Percentiles rank a stretch among this genome's conserved stretches.
Evolutionary conservation across 2,888 invertebrate genomes (phyloP).

Genomic region (Eupelmus urozonus): DNA sequence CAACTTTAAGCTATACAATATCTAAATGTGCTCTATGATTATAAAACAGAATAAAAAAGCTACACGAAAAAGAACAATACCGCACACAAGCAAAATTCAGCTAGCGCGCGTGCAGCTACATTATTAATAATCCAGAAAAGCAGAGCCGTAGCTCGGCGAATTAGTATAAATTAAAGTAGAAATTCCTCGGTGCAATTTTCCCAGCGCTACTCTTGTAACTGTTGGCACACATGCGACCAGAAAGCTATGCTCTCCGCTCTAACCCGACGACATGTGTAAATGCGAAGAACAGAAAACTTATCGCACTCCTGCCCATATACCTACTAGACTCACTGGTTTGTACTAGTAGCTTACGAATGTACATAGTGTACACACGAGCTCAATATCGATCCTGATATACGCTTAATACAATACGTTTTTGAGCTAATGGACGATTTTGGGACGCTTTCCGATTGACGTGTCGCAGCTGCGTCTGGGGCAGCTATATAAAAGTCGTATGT

Average conservation of each 20-base stretch:
- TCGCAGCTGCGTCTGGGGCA: no score
- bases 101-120: no score
- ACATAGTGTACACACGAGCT: not conserved
- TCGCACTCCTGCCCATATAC: not conserved
- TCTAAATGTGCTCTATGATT: no score
- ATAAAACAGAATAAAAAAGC: no score
- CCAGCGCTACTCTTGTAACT: not conserved
- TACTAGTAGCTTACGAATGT: not conserved
- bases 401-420: conserved; percentile 19
- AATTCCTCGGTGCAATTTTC: not conserved
- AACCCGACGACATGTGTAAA: conserved; percentile 20
- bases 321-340: not conserved
- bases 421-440: not conserved
- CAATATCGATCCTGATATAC: conserved; percentile 25
- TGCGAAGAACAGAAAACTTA: conserved; percentile 16
- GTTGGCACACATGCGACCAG: not conserved
- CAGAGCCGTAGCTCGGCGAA: no score
- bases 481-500: no score
- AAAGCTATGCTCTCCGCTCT: not conserved
- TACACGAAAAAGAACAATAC: no score
- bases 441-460: no score
- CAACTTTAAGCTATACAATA: no score
- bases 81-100: no score
- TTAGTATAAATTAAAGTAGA: no score
- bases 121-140: no score